phyloP scores from a whole-genome alignment of 2,797 vertebrate genomes.

The Poeciliopsis infans region DNA sequence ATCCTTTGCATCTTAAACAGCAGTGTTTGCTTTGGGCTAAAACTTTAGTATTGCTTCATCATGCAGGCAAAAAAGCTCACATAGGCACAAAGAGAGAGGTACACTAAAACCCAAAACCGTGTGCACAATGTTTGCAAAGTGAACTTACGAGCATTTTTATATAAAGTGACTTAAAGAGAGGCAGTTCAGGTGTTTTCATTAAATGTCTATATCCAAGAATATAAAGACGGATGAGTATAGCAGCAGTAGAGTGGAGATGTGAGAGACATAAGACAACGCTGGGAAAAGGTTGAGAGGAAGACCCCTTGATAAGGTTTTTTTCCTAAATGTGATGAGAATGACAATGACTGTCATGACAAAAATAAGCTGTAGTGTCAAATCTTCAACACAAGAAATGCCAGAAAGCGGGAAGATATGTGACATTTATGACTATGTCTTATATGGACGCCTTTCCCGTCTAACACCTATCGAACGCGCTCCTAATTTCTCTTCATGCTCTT shows the following conservation, averaged over 20 bases:
- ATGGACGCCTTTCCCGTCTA: slow-evolving; percentile 30
- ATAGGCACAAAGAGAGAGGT: slow-evolving; percentile 11
- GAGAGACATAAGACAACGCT: slow-evolving; percentile 26
- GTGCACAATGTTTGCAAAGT: slow-evolving; percentile 3
- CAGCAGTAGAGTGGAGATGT: slow-evolving; percentile 31
- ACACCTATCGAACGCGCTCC: slow-evolving; percentile 11
- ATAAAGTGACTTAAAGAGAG: slow-evolving; percentile 27
- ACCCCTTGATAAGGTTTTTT: slow-evolving; percentile 64
- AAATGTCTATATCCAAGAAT: not conserved
- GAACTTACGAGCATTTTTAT: not conserved
- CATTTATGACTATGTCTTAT: slow-evolving; percentile 14
- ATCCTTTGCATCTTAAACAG: slow-evolving; percentile 77
- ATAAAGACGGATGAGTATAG: slow-evolving; percentile 19
- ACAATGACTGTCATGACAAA: slow-evolving; percentile 48
- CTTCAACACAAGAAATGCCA: slow-evolving; percentile 2
- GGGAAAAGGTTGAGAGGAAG: slow-evolving; percentile 31
- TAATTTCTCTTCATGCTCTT: not conserved
- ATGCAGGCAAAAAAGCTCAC: slow-evolving; percentile 34
- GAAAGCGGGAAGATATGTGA: slow-evolving; percentile 9
- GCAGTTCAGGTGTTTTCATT: slow-evolving; percentile 14
- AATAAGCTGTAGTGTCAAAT: slow-evolving; percentile 26
- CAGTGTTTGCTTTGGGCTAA: slow-evolving; percentile 59
- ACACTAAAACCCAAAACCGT: slow-evolving; percentile 10
- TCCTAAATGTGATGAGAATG: slow-evolving; percentile 57
- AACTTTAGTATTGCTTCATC: slow-evolving; percentile 58